These are phyloP conservation scores for Acarapis woodi DNA, from an alignment of 1,140 invertebrate genomes.

Conservation along the genomic window DNA sequence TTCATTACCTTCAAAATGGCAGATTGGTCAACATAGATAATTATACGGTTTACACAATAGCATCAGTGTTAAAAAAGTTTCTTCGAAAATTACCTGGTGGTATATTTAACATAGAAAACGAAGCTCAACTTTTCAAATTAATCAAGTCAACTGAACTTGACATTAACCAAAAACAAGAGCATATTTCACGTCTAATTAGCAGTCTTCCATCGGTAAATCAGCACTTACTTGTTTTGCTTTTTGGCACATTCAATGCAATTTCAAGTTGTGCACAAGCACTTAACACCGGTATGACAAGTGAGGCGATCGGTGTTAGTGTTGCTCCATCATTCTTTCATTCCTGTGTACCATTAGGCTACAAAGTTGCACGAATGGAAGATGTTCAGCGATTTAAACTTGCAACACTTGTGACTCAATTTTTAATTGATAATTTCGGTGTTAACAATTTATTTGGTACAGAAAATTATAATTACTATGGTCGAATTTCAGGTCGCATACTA, in stretches of 20 bases:
- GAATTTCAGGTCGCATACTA: conserved; percentile 65
- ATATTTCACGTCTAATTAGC: conserved; percentile 58
- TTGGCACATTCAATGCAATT: conserved; percentile 87
- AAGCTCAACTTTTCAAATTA: conserved; percentile 61
- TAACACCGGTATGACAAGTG: conserved; percentile 75
- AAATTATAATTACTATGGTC: conserved; percentile 89
- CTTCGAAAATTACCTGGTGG: conserved; percentile 86
- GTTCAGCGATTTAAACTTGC: conserved; percentile 75
- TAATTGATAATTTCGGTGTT: conserved; percentile 86
- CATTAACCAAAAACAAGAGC: conserved; percentile 50
- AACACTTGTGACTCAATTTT: conserved; percentile 70
- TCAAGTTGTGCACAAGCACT: conserved; percentile 65
- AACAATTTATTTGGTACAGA: conserved; percentile 76
- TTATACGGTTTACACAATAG: conserved; percentile 91
- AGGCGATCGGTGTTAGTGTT: conserved; percentile 69
- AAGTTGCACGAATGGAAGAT: conserved; percentile 78
- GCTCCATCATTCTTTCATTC: conserved; percentile 95
- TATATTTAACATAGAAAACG: conserved; percentile 64
- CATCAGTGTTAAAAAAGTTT: conserved; percentile 83
- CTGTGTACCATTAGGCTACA: conserved; percentile 57
- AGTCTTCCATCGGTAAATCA: conserved; percentile 66
- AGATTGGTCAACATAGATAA: conserved; percentile 87
- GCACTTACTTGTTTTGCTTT: conserved; percentile 66
- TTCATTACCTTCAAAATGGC: conserved; percentile 62
- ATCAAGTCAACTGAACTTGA: conserved; percentile 32